A percentile compares a stretch with the other conserved stretches of the same genome.
phyloP scores from a whole-genome alignment of 2,113 vertebrate genomes.

The Climacteris rufus region DNA sequence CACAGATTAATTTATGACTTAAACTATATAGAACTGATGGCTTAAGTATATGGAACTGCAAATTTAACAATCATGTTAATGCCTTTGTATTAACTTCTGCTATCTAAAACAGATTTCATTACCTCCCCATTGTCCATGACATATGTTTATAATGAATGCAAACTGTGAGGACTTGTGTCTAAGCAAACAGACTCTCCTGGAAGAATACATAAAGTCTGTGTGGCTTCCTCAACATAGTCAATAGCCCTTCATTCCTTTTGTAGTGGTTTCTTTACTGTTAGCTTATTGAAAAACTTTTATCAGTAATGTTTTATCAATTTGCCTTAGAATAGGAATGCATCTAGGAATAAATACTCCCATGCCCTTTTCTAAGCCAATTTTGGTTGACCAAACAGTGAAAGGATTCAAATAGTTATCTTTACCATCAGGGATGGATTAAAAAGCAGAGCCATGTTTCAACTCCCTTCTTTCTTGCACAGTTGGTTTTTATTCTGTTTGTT shows the following conservation, averaged over 20 bases:
- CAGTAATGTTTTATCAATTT: not conserved
- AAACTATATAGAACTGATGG: not conserved
- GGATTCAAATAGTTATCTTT: not conserved
- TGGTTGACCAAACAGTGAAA: not conserved
- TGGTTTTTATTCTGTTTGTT: not conserved
- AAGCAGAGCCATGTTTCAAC: not conserved
- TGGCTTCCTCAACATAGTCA: not conserved
- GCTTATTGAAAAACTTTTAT: not conserved
- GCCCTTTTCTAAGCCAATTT: not conserved
- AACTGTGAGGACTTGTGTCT: not conserved
- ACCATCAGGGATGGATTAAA: not conserved
- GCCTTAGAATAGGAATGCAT: not conserved
- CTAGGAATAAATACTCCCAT: not conserved
- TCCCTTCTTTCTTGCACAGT: not conserved
- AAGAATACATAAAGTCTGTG: not conserved
- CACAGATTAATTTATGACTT: not conserved
- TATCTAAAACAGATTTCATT: not conserved
- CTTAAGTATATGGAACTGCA: not conserved
- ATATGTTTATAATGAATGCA: not conserved
- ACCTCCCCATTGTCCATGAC: not conserved
- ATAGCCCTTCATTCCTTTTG: not conserved
- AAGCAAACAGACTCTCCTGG: not conserved
- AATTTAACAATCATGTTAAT: not conserved
- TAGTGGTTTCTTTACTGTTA: not conserved
- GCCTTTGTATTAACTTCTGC: not conserved